phyloP scores from a whole-genome alignment of 2,113 vertebrate species.

The Pomatorhinus ruficollis region DNA sequence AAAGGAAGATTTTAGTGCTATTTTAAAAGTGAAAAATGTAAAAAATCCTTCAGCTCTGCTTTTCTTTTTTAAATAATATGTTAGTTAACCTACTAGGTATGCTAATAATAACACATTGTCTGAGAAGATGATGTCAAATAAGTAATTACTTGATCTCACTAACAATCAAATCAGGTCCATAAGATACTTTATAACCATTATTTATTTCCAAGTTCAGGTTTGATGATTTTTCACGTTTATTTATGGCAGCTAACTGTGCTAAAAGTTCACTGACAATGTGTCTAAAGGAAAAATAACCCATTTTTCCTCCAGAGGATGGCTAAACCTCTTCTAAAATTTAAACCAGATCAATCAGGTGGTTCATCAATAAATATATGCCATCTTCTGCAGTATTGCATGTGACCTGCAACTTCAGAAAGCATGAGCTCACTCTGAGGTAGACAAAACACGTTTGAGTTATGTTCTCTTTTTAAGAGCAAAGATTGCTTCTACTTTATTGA shows the following conservation, averaged over 20 bases:
- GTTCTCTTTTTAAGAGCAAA: background rate
- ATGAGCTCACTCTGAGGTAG: conserved; percentile 9
- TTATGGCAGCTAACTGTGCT: background rate
- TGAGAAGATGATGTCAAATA: background rate
- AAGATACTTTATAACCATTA: background rate
- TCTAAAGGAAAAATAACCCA: background rate
- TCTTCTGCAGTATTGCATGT: background rate
- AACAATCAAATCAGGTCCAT: background rate
- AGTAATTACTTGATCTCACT: background rate
- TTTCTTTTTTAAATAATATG: background rate
- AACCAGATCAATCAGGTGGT: background rate
- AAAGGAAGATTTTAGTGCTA: background rate
- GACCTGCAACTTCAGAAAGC: background rate
- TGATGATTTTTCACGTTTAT: background rate
- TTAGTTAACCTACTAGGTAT: background rate
- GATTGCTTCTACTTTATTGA: conserved; percentile 24
- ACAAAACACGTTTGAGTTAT: background rate
- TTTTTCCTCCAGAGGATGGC: background rate
- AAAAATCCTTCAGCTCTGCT: background rate
- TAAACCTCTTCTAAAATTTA: background rate
- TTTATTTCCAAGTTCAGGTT: background rate
- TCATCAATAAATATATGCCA: conserved; percentile 18
- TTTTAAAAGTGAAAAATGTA: background rate
- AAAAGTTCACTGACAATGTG: background rate
- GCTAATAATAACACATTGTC: background rate